Conservation (phyloP, 2,797 vertebrate species). For the Amblyraja radiata region DNA sequence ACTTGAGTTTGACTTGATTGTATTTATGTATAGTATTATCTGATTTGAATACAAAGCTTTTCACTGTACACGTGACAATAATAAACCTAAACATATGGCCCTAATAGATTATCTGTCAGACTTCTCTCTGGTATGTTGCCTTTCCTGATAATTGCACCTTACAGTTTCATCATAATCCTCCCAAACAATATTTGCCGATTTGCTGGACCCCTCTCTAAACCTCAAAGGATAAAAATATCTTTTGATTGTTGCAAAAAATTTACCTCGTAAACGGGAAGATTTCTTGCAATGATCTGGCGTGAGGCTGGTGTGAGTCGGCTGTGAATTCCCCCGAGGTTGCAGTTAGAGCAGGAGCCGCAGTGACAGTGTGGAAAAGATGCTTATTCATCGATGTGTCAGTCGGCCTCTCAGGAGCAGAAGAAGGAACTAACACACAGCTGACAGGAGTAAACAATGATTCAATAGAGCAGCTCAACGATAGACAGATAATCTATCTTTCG, state of each 20-base stretch:
- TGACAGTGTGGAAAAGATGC: not conserved
- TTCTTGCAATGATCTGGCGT: not conserved
- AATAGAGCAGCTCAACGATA: not conserved
- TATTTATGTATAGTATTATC: no score
- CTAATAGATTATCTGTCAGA: not conserved
- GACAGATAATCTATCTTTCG: no score
- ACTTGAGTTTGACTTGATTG: no score
- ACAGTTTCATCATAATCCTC: not conserved
- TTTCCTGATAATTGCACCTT: not conserved
- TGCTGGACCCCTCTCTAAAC: not conserved
- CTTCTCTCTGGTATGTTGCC: not conserved
- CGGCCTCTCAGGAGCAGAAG: no score
- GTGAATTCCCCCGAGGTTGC: not conserved
- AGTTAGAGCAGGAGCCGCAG: not conserved
- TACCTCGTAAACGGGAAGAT: not conserved
- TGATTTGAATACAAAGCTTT: no score
- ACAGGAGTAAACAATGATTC: not conserved
- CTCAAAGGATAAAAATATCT: not conserved
- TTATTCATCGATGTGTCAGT: not conserved
- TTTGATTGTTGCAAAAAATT: not conserved
- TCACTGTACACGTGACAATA: not conserved
- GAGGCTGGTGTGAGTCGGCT: not conserved
- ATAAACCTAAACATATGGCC: not conserved
- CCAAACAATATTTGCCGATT: not conserved
- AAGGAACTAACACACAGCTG: no score